A percentile compares a stretch with the other conserved stretches of the same genome.
phyloP scores from a whole-genome alignment of 2,797 vertebrate species.

The Anabacerthia variegaticeps region DNA sequence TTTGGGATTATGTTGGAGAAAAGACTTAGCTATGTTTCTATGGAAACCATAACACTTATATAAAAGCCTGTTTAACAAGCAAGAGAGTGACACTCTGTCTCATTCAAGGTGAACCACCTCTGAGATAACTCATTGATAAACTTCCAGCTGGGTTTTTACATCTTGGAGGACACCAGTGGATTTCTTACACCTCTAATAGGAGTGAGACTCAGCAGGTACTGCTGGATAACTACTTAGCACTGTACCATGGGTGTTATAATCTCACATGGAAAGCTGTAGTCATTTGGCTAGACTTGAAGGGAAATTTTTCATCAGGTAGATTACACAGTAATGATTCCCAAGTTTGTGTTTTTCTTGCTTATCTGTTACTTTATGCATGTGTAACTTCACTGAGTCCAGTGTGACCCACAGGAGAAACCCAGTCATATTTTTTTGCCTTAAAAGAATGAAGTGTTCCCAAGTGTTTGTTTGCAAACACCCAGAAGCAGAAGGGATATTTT shows the following conservation, averaged over 20 bases:
- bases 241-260: background rate
- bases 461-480: background rate
- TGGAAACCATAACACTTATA: conserved; percentile 72
- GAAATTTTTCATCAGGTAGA: background rate
- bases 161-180: background rate
- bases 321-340: background rate
- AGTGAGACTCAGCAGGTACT: background rate
- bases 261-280: background rate
- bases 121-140: conserved; percentile 58
- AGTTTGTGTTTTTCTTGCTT: background rate
- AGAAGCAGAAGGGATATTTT: background rate
- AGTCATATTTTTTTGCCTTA: background rate
- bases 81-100: conserved; percentile 61
- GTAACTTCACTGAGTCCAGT: background rate
- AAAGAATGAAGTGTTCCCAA: background rate
- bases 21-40: conserved; percentile 76
- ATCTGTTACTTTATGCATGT: background rate
- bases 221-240: conserved; percentile 12
- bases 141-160: conserved; percentile 45
- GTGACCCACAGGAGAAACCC: background rate
- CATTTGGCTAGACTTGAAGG: background rate
- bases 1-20: conserved; percentile 68
- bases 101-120: conserved; percentile 66
- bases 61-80: conserved; percentile 72
- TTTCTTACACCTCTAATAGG: conserved; percentile 33